These are phyloP conservation scores for Anguilla japonica DNA, from an alignment of 2,113 vertebrate genomes.

Conservation along the genomic window DNA sequence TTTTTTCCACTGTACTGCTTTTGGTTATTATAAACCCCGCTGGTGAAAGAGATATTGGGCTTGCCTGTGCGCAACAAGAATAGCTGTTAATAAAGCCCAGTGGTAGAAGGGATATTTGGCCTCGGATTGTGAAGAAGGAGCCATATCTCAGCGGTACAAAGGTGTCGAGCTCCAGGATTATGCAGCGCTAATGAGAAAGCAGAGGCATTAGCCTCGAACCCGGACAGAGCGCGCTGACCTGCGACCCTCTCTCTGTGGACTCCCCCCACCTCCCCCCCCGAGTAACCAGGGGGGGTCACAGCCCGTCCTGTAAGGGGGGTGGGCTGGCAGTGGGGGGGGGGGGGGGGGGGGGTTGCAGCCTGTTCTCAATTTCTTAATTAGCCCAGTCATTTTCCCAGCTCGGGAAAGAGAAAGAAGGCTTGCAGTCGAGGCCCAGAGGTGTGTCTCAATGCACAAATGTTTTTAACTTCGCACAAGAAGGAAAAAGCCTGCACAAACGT, in stretches of 20 bases:
- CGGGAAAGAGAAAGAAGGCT: background rate
- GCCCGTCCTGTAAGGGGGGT: background rate
- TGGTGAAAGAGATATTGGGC: background rate
- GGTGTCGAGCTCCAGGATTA: background rate
- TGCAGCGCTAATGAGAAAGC: background rate
- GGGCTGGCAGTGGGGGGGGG: background rate
- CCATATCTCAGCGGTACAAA: background rate
- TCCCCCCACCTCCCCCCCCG: background rate
- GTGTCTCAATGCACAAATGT: background rate
- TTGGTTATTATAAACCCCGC: background rate
- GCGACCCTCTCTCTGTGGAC: background rate
- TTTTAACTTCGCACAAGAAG: background rate
- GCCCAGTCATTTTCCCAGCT: background rate
- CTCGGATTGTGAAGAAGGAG: background rate
- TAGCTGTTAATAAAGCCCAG: background rate
- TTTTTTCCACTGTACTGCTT: background rate
- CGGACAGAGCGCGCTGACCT: background rate
- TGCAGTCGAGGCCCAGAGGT: background rate
- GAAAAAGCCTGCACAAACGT: background rate
- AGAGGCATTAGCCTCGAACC: background rate
- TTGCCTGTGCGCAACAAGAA: too few species aligned
- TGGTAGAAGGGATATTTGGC: background rate
- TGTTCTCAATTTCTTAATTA: background rate
- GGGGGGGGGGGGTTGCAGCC: background rate
- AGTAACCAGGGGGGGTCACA: background rate